Conservation (phyloP, 2,888 invertebrate genomes). For the Spodoptera littoralis region DNA sequence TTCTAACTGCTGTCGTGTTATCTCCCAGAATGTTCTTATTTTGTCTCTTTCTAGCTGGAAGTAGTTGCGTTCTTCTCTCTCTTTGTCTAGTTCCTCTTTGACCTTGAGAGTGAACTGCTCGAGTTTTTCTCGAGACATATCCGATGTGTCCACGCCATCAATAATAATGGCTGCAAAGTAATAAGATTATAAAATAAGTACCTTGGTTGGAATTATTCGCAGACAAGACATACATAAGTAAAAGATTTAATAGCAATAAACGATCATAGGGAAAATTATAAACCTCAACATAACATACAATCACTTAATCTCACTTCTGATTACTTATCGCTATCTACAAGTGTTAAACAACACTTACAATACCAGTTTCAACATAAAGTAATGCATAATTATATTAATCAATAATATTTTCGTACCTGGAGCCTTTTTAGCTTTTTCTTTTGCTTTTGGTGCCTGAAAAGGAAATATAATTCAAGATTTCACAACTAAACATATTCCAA, state of each 20-base stretch:
- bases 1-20: slow-evolving; percentile 96
- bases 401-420: slow-evolving; percentile 67
- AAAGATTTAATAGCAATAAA: too few species aligned
- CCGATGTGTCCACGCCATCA: slow-evolving; percentile 97
- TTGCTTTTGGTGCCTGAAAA: slow-evolving; percentile 82
- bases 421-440: slow-evolving; percentile 76
- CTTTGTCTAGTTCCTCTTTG: slow-evolving; percentile 97
- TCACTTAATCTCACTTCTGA: too few species aligned
- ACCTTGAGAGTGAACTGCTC: slow-evolving; percentile 96
- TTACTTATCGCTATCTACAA: too few species aligned
- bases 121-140: slow-evolving; percentile 97
- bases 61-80: slow-evolving; percentile 98
- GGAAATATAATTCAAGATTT: neutral
- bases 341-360: too few species aligned
- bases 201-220: too few species aligned
- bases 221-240: too few species aligned
- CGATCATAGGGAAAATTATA: too few species aligned
- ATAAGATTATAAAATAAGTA: neutral
- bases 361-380: neutral
- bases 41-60: slow-evolving; percentile 98
- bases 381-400: neutral
- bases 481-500: neutral
- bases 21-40: slow-evolving; percentile 98
- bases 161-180: slow-evolving; percentile 89
- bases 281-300: too few species aligned